Evolutionary conservation across 2,888 invertebrate genomes (phyloP), one percentile per base, ranked within the genome.

Genomic region (Macaria liturata): DNA sequence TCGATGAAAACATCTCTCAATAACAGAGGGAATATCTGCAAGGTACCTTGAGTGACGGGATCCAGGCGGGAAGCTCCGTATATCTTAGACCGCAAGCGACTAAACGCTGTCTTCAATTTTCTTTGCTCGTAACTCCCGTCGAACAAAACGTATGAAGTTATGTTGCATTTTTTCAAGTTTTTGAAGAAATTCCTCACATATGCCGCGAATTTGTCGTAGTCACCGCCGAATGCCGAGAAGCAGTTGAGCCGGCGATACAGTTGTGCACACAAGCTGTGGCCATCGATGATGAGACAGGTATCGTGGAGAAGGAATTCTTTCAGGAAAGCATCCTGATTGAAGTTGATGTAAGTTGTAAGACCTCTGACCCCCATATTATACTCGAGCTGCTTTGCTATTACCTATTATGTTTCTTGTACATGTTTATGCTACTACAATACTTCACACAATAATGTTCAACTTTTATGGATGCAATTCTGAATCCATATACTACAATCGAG

Each of bases 211-310:
- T 94, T 94, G 72, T 97, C 96, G 75, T 97, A 97, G 79, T 98
- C 97, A 0, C 97, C 97, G 3, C 97, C 97, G 78, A 97, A 97
- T 3, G 95, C 95, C 48, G 95, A 94, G 61, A 93, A 93, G 64
- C 93, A 93, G 53, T 94, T 92, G 32, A 93, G 83, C 66, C 91
- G 86, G 66, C 91, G 92, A 74, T 96, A 97, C 2, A 97, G 78
- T 71, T 95, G 95, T 32, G 94, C 95, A 46, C 95, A 94, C 50
- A 97, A 79, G 75, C 95, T 95, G 75, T 95, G 95, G 0, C 97
- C 98, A 84, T 98, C 98, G 46, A 98, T 94, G 3, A 97, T 94
- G 9, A 97, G 79, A 66, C 93, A 92, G 9, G 94, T 93, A 71
- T 96, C 93, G 66, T 95, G 94, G 6, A 97, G 87, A 62, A 94